Evolutionary conservation across 2,113 vertebrate species (phyloP), one percentile per base, ranked within the genome.

Genomic region (Vombatus ursinus): DNA sequence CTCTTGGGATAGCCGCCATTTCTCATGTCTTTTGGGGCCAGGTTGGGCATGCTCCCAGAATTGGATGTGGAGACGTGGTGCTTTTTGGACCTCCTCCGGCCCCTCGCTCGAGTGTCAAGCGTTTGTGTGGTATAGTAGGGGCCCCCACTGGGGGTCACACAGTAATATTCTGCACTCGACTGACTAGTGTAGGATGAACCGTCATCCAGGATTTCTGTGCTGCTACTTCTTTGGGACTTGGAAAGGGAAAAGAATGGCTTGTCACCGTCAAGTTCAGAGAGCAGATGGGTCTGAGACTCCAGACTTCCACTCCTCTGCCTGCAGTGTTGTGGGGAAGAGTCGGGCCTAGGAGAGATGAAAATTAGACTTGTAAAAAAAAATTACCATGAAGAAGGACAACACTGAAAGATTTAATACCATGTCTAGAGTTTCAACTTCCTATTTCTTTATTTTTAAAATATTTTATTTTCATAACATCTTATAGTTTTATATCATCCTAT

Each of bases 171-270:
- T 0, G 99, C 95, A 1, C 99, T 99, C 0, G 99, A 99, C 95
- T 99, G 99, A 98, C 99, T 99, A 11, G 99, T 99, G 98, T 99
- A 99, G 94, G 99, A 99, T 0, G 99, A 99, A 0, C 99, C 99
- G 0, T 99, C 99, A 0, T 99, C 99, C 0, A 99, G 99, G 96
- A 99, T 97, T 97, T 99, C 99, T 0, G 99, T 99, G 98, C 99
- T 99, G 98, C 99, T 99, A 98, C 99, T 99, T 91, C 99, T 99
- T 53, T 99, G 99, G 68, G 99, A 98, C 12, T 99, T 98, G 0
- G 98, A 98, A 47, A 99, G 97, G 44, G 98, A 96, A 94, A 99
- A 99, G 1, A 98, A 50, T 6, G 99, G 98, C 93, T 98, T 98
- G 0, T 99, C 98, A 0, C 95, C 97, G 6, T 99, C 98, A 0